phyloP scores from a whole-genome alignment of 2,888 invertebrate genomes.

The Caenorhabditis sp. region DNA sequence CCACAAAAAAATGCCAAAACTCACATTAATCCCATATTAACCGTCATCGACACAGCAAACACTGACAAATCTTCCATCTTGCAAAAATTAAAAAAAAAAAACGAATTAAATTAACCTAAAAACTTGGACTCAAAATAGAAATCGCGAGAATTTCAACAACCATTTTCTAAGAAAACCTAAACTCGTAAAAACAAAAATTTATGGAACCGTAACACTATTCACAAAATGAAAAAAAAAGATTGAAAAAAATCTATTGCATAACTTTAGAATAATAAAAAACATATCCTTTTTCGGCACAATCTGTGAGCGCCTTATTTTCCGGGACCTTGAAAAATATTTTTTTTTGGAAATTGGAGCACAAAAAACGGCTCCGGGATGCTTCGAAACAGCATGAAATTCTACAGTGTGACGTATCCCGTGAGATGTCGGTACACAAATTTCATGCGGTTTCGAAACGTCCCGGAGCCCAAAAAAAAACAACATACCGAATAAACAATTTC shows the following conservation, averaged over 20 bases:
- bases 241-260: background rate
- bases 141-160: background rate
- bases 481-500: background rate
- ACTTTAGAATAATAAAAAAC: conserved; percentile 3
- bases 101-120: background rate
- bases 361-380: too few relatives aligned
- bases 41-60: background rate
- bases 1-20: background rate
- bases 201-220: background rate
- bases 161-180: background rate
- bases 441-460: too few relatives aligned
- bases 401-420: too few relatives aligned
- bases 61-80: background rate
- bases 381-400: too few relatives aligned
- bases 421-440: too few relatives aligned
- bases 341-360: background rate
- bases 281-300: background rate
- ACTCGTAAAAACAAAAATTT: background rate
- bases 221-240: background rate
- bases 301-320: background rate
- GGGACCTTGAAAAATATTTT: background rate
- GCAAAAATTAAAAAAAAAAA: too few relatives aligned
- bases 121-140: background rate
- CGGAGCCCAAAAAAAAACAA: background rate
- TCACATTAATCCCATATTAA: background rate